Base-by-base conservation (phyloP, 2,888 invertebrate genomes). In the Callyntrura sp. region DNA sequence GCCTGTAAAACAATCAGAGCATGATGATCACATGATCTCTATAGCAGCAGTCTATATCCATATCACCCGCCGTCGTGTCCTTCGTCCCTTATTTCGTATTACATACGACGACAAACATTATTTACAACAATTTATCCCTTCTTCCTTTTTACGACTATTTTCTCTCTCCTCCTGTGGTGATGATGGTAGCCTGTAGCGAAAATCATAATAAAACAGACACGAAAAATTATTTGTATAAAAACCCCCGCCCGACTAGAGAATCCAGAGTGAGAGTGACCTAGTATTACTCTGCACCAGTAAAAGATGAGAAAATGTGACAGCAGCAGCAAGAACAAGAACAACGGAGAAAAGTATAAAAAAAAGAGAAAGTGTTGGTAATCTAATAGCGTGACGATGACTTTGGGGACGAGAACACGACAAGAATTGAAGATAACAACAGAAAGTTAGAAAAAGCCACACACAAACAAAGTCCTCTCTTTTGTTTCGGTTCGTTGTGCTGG, bases 311-410 rank as follows among this genome's bases (percentile, higher is more conserved):
- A 51, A 76, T 76, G 76, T 51, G 14, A 76, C 17, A 70, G 48
- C 73, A 73, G 9, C 48, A 48, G 48, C 48, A 23, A 51, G 6
- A 35, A 35, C 35, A 35, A 35, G 6, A 35, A 35, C 35, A n/a
- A n/a, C 6, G 35, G 35, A 35, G 35, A 35, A 51, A 76, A n/a
- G n/a, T n/a, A n/a, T n/a, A n/a, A n/a, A n/a, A n/a, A n/a, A n/a
- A n/a, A n/a, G n/a, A n/a, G n/a, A 51, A 76, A 73, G 51, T 76
- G 35, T 35, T 35, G 48, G 76, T 76, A 76, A 76, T 76, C 51
- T 76, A 76, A 76, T 76, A 76, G 76, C 76, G 76, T 76, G 76
- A 76, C 76, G 76, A 76, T 51, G 76, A 76, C 76, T 76, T 43
- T 43, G 43, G 76, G 76, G 76, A 76, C 76, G 12, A 25, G 76